Conservation (phyloP, 1,140 invertebrate species). For the Schlechtendalia chinensis region DNA sequence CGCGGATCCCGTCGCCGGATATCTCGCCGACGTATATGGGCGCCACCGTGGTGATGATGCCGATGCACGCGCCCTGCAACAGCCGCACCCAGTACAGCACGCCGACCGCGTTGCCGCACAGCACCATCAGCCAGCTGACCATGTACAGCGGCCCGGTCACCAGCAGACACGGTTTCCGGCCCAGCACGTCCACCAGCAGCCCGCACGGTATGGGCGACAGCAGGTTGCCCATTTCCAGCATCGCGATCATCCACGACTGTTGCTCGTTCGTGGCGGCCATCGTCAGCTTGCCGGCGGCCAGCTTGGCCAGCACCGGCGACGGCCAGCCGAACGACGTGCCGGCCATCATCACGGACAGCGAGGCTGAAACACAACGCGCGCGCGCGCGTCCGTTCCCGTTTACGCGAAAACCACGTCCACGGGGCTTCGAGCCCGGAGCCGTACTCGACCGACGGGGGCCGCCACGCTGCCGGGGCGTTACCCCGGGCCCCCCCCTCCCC, state of each 20-base stretch:
- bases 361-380: conserved; percentile 51
- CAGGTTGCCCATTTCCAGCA: conserved; percentile 53
- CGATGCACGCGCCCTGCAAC: conserved; percentile 66
- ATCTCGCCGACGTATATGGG: conserved; percentile 88
- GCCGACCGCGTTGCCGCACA: conserved; percentile 58
- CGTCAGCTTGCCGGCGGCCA: conserved; percentile 55
- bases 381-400: no score
- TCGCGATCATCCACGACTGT: conserved; percentile 51
- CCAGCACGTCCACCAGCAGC: conserved; percentile 51
- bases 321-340: conserved; percentile 74
- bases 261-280: conserved; percentile 48
- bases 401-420: no score
- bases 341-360: conserved; percentile 55
- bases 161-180: conserved; percentile 59
- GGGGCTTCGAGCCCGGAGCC: no score
- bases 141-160: conserved; percentile 73
- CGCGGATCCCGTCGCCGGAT: conserved; percentile 55
- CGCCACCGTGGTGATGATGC: conserved; percentile 72
- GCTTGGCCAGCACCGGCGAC: conserved; percentile 67
- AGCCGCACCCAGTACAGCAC: conserved; percentile 59
- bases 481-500: no score
- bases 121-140: conserved; percentile 66
- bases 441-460: no score
- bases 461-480: no score
- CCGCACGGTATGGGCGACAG: conserved; percentile 53